Evolutionary conservation across 2,113 vertebrate species (phyloP).

Genomic region (Scophthalmus maximus): DNA sequence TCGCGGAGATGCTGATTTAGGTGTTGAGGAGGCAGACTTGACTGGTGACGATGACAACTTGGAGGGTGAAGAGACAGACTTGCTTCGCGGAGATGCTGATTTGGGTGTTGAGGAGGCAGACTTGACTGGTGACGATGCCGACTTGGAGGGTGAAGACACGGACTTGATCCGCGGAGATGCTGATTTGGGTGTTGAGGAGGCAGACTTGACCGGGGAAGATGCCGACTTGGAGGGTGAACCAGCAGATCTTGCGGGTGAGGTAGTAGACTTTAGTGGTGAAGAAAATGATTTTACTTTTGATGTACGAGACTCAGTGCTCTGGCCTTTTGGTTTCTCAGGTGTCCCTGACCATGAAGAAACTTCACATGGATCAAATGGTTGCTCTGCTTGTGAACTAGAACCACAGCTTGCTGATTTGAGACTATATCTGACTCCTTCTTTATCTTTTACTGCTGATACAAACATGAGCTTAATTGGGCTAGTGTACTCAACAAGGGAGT

Average conservation of each 20-base stretch:
- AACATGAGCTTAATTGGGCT: conserved; percentile 98
- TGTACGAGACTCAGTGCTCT: conserved; percentile 11
- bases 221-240: not conserved
- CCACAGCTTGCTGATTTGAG: conserved; percentile 87
- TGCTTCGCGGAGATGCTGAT: conserved; percentile 25
- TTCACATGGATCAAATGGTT: conserved; percentile 80
- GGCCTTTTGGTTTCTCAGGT: conserved; percentile 49
- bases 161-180: conserved; percentile 25
- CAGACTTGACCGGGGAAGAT: conserved; percentile 16
- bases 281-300: not conserved
- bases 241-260: too few relatives aligned
- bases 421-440: conserved; percentile 90
- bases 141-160: conserved; percentile 10
- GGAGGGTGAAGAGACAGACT: conserved; percentile 16
- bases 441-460: conserved; percentile 88
- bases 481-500: conserved; percentile 79
- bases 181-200: conserved; percentile 24
- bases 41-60: conserved; percentile 2
- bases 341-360: conserved; percentile 77
- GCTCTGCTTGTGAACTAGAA: conserved; percentile 67
- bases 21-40: not conserved
- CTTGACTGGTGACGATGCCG: not conserved
- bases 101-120: not conserved
- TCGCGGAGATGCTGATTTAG: too few relatives aligned
- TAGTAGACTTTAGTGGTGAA: conserved; percentile 28